phyloP scores from a whole-genome alignment of 2,113 vertebrate species.

The Scytalopus superciliaris region DNA sequence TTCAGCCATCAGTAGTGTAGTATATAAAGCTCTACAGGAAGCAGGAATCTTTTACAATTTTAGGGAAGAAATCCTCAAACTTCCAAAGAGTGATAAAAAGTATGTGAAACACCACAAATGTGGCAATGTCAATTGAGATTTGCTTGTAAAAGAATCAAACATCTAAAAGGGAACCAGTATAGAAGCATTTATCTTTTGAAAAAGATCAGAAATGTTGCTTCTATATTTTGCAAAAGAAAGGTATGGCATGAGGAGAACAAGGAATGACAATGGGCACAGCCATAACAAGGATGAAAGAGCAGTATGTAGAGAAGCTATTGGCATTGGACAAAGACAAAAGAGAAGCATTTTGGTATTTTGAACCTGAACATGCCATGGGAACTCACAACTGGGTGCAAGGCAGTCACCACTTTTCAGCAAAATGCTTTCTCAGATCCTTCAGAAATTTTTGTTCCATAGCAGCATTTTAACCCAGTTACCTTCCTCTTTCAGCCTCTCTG shows the following conservation, averaged over 20 bases:
- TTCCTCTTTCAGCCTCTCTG: background rate
- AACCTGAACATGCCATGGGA: background rate
- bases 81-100: constrained; percentile 3
- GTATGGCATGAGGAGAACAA: background rate
- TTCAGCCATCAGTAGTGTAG: background rate
- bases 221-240: background rate
- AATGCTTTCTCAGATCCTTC: background rate
- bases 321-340: background rate
- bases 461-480: background rate
- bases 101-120: background rate
- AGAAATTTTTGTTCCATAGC: background rate
- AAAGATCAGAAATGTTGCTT: background rate
- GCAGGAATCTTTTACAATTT: background rate
- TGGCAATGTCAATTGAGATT: background rate
- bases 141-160: background rate
- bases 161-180: background rate
- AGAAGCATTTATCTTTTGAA: background rate
- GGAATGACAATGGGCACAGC: background rate
- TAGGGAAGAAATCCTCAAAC: background rate
- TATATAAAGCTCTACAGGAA: constrained; percentile 1
- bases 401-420: background rate
- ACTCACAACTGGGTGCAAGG: background rate
- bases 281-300: background rate
- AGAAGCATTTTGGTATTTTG: background rate
- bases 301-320: background rate